Percentiles rank a stretch among this genome's conserved stretches.
phyloP scores from a whole-genome alignment of 2,888 invertebrate species.

The Epirrhoe alternata region DNA sequence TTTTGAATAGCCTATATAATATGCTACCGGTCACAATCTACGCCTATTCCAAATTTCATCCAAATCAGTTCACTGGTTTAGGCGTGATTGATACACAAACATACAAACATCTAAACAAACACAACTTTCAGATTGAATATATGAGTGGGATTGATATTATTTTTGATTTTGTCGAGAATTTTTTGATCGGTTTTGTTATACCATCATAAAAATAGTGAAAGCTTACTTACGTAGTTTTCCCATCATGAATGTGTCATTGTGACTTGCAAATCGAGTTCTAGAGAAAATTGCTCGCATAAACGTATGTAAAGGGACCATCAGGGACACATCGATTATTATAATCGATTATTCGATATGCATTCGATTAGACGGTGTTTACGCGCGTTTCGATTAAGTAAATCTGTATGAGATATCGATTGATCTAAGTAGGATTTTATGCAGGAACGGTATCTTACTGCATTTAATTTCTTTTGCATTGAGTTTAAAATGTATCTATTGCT shows the following conservation, averaged over 20 bases:
- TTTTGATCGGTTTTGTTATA: background rate
- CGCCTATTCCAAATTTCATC: too few species aligned
- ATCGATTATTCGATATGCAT: constrained; percentile 59
- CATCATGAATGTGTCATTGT: constrained; percentile 77
- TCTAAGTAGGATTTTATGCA: constrained; percentile 10
- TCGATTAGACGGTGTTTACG: constrained; percentile 66
- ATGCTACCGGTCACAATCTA: too few species aligned
- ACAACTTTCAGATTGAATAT: too few species aligned
- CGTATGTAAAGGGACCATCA: constrained; percentile 77
- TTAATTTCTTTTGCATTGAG: background rate
- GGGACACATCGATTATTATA: constrained; percentile 76
- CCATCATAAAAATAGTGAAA: background rate
- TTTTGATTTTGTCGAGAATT: too few species aligned
- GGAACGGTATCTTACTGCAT: background rate
- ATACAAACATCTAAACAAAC: too few species aligned
- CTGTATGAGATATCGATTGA: constrained; percentile 29
- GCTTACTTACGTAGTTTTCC: constrained; percentile 15
- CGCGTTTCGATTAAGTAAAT: constrained; percentile 40
- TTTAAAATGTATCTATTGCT: background rate
- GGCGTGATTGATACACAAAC: too few species aligned
- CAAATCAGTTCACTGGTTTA: too few species aligned
- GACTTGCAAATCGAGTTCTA: constrained; percentile 68
- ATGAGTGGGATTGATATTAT: too few species aligned
- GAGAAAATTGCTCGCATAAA: constrained; percentile 76
- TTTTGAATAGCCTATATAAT: too few species aligned